Conservation (phyloP, 2,888 invertebrate species). For the Automeris io region DNA sequence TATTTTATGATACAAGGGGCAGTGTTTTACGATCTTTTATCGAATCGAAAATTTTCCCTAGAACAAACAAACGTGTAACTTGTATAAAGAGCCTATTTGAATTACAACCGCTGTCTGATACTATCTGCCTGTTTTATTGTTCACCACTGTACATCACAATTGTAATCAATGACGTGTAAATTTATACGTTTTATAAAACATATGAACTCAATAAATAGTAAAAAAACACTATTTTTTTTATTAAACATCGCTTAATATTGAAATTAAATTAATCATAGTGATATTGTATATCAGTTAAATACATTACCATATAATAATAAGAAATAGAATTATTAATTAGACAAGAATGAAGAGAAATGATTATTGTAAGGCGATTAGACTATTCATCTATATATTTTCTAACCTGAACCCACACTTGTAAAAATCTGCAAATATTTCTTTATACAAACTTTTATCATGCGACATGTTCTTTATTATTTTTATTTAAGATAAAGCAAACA, state of each 20-base stretch:
- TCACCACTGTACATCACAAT: background rate
- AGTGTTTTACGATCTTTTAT: constrained; percentile 68
- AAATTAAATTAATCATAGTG: too few relatives aligned
- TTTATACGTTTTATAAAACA: too few relatives aligned
- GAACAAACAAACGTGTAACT: constrained; percentile 53
- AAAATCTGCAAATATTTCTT: constrained; percentile 48
- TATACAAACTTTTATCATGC: constrained; percentile 44
- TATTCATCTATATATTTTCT: too few relatives aligned
- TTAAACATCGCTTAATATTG: too few relatives aligned
- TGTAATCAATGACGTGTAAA: constrained; percentile 9
- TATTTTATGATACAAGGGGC: constrained; percentile 64
- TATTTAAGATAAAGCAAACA: constrained; percentile 71
- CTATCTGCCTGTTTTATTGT: background rate
- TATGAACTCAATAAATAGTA: too few relatives aligned
- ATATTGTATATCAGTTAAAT: too few relatives aligned
- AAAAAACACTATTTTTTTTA: too few relatives aligned
- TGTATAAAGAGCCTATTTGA: constrained; percentile 47
- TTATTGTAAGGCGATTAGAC: constrained; percentile 2
- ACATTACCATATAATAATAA: too few relatives aligned
- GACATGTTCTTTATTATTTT: constrained; percentile 57
- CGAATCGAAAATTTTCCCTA: constrained; percentile 59
- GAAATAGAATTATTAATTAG: too few relatives aligned
- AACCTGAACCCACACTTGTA: too few relatives aligned
- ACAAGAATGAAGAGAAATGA: too few relatives aligned
- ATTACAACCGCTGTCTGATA: constrained; percentile 29